Conservation (phyloP, 2,113 vertebrate species). For the Elephas maximus region DNA sequence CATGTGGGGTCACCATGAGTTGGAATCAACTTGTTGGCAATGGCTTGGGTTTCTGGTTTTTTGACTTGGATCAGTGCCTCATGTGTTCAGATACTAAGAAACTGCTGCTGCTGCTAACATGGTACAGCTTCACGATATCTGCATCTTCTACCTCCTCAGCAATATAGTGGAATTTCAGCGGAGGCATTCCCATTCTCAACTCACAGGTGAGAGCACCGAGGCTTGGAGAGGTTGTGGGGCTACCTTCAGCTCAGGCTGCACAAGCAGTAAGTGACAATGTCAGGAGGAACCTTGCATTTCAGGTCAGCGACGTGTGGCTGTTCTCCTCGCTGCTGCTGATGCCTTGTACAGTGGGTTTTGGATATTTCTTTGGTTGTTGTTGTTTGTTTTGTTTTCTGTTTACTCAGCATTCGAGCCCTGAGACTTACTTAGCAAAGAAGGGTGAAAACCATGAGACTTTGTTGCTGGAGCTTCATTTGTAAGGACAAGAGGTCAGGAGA, state of each 20-base stretch:
- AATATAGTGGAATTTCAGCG: background rate
- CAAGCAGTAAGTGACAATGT: background rate
- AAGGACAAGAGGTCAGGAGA: background rate
- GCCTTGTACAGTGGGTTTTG: background rate
- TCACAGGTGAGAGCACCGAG: background rate
- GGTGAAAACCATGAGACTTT: background rate
- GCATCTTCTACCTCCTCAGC: background rate
- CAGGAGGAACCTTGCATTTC: no score
- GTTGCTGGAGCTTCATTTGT: background rate
- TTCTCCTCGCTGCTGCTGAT: background rate
- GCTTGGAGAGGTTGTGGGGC: background rate
- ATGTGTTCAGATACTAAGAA: background rate
- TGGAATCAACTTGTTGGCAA: background rate
- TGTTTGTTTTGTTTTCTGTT: background rate
- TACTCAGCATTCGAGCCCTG: background rate
- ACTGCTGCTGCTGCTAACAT: background rate
- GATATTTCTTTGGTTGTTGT: background rate
- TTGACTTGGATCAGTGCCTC: background rate
- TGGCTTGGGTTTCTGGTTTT: background rate
- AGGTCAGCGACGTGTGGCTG: rapidly evolving
- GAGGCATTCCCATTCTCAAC: background rate
- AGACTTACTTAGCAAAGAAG: conserved; percentile 2
- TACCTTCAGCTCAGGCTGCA: no score
- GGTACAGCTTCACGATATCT: background rate
- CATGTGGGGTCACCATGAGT: background rate